Conservation (phyloP, 2,797 vertebrate genomes). For the Natrix natrix region DNA sequence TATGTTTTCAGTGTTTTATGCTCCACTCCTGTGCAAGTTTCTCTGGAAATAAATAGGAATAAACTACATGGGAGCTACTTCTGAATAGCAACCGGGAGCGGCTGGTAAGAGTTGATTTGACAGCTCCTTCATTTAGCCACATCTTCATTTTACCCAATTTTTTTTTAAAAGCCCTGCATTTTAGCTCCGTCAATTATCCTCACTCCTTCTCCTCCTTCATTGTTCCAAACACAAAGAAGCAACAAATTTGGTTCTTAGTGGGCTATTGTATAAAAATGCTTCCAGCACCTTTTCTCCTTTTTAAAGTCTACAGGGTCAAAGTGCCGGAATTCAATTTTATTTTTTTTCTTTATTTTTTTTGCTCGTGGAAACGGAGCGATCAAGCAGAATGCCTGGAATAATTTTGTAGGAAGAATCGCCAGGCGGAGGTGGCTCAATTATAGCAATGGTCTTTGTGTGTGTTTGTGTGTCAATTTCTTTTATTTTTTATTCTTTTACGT, state of each 20-base stretch:
- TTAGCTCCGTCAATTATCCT: neutral
- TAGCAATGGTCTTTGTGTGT: too few relatives aligned
- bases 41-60: neutral
- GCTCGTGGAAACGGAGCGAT: neutral
- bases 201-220: neutral
- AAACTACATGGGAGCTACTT: neutral
- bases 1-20: neutral
- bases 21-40: neutral
- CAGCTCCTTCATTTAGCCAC: neutral
- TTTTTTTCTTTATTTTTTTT: too few relatives aligned
- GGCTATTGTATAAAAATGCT: neutral
- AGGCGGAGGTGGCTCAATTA: neutral
- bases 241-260: neutral
- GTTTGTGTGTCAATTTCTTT: too few relatives aligned
- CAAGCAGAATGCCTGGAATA: neutral
- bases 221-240: neutral
- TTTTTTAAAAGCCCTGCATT: neutral
- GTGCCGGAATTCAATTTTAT: neutral
- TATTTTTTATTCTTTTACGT: too few relatives aligned
- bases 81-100: neutral
- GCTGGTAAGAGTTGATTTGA: neutral
- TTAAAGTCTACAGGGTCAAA: neutral
- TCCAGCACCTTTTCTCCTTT: neutral
- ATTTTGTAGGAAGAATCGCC: accelerated
- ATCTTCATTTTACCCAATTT: neutral